These are phyloP conservation scores for Taenaris catops DNA, from an alignment of 2,888 invertebrate species.

Conservation along the genomic window DNA sequence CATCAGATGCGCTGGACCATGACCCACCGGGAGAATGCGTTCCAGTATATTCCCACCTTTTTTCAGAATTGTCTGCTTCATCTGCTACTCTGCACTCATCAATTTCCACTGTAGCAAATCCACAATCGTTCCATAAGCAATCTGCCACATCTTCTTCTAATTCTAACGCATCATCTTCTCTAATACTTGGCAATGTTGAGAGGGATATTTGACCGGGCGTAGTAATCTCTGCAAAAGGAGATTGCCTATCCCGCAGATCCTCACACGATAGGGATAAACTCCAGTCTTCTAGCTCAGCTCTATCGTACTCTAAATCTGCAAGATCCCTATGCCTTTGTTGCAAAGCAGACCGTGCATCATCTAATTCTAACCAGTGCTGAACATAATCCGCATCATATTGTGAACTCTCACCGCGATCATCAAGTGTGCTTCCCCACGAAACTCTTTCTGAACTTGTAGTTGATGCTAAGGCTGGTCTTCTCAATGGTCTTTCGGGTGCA, in stretches of 20 bases:
- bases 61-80: constrained; percentile 67
- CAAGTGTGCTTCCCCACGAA: constrained; percentile 81
- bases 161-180: constrained; percentile 86
- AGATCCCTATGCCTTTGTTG: constrained; percentile 85
- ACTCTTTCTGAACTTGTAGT: constrained; percentile 70
- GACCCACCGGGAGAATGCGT: constrained; percentile 81
- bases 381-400: constrained; percentile 87
- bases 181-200: constrained; percentile 85
- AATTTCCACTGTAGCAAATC: constrained; percentile 83
- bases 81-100: constrained; percentile 82
- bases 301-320: constrained; percentile 86
- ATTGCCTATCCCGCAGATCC: constrained; percentile 80
- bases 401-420: constrained; percentile 79
- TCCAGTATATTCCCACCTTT: constrained; percentile 83
- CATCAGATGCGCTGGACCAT: constrained; percentile 79
- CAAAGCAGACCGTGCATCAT: constrained; percentile 84
- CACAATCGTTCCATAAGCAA: constrained; percentile 87
- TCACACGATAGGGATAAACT: constrained; percentile 86
- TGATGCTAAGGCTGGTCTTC: constrained; percentile 78
- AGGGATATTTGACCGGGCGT: constrained; percentile 83
- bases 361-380: constrained; percentile 87
- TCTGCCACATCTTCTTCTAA: constrained; percentile 87
- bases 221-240: constrained; percentile 70
- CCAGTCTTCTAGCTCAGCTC: constrained; percentile 89
- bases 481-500: constrained; percentile 77